Evolutionary conservation across 2,113 vertebrate species (phyloP), one percentile per base, ranked within the genome.

Genomic region (Percina caprodes): DNA sequence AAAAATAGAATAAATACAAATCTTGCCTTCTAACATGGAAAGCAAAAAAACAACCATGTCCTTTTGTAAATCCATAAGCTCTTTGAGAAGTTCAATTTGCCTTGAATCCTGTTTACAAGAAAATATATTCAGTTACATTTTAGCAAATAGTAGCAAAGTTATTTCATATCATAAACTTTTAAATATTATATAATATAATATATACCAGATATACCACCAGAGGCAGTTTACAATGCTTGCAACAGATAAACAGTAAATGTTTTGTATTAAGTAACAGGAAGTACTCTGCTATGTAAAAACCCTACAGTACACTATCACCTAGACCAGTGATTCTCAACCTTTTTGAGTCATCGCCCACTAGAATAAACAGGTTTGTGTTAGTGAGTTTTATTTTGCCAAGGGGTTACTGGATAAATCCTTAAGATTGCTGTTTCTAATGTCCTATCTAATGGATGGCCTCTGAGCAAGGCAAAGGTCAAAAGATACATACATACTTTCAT

Each of bases 41-140:
- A 99, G 95, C 91, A 99, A 79, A 96, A 99, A 99, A 69, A 99
- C 97, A 84, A 99, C 97, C 98, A 99, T 98, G 85, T 99, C 98
- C 90, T 99, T 99, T 61, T 98, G 97, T 81, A 99, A 96, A 92
- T 99, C 98, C 97, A 99, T 97, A 65, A 99, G 85, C 82, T 98
- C 96, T 80, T 98, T 99, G 42, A 99, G 84, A 2, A 99, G 95
- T 74, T 97, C 97, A 65, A 97, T 99, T 89, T 98, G 98, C 80
- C 96, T 97, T 80, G 96, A 97, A 91, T 99, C 97, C 98, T 99
- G 92, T 54, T 88, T 69, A 92, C 0, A 77, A 55, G 49, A 55
- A 77, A 70, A 89, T 1, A 59, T 13, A 33, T 10, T 56, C 3
- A 30, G 13, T 68, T n/a, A 51, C 0, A 61, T 33, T 23, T 80